A percentile compares a stretch with the other conserved stretches of the same genome.
These are phyloP conservation scores for Callithrix jacchus DNA, from an alignment of 2,113 vertebrate genomes.

Conservation along the genomic window DNA sequence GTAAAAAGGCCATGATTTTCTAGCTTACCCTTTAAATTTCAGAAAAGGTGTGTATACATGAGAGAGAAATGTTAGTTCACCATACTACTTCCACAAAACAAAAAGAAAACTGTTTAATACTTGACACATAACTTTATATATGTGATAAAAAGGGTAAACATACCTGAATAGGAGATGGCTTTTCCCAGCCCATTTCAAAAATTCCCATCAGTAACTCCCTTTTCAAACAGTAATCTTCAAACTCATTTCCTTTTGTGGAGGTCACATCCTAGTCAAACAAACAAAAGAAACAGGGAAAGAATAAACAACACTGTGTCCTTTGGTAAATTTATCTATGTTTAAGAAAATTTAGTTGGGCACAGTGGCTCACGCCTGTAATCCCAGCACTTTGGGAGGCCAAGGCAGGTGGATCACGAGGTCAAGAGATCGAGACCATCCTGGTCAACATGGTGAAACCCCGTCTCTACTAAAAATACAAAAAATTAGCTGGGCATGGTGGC, in stretches of 20 bases:
- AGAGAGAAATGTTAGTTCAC: not conserved
- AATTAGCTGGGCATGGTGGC: no score
- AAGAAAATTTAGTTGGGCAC: not conserved
- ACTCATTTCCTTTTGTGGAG: slow-evolving; percentile 99
- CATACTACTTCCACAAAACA: not conserved
- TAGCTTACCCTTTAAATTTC: slow-evolving; percentile 13
- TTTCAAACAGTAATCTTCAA: slow-evolving; percentile 99
- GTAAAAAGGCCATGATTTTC: not conserved
- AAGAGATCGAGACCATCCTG: no score
- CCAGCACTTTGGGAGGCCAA: no score
- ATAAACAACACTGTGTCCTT: not conserved
- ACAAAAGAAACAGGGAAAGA: slow-evolving; percentile 34
- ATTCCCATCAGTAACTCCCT: slow-evolving; percentile 99
- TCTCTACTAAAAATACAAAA: no score
- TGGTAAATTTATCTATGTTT: slow-evolving; percentile 21
- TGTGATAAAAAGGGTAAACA: not conserved
- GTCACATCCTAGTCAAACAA: slow-evolving; percentile 93
- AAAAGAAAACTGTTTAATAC: not conserved
- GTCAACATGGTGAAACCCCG: no score
- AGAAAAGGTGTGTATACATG: not conserved
- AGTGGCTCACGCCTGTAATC: no score
- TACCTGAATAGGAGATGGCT: slow-evolving; percentile 99
- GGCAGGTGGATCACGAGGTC: no score
- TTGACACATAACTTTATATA: not conserved
- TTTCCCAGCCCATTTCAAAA: slow-evolving; percentile 99